phyloP scores from a whole-genome alignment of 2,113 vertebrate genomes.

The Circaetus gallicus region DNA sequence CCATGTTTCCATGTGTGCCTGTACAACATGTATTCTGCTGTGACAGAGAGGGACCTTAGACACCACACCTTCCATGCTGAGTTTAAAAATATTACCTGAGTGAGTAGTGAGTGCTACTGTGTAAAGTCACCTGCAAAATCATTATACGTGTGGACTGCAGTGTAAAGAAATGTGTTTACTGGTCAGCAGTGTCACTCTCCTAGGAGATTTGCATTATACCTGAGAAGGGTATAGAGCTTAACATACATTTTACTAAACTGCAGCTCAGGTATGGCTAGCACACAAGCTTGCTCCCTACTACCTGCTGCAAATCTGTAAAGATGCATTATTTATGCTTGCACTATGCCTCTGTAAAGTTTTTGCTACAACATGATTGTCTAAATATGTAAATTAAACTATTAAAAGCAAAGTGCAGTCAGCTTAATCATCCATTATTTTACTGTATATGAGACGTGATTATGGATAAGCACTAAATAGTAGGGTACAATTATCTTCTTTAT shows the following conservation, averaged over 20 bases:
- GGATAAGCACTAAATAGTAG: not conserved
- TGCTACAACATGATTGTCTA: not conserved
- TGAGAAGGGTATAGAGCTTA: not conserved
- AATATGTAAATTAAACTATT: not conserved
- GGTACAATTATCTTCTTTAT: not conserved
- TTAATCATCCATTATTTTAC: not conserved
- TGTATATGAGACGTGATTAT: not conserved
- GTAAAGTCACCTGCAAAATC: not conserved
- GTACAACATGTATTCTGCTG: accelerated
- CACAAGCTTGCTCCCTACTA: accelerated
- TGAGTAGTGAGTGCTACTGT: not conserved
- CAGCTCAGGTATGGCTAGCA: not conserved
- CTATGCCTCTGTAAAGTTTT: not conserved
- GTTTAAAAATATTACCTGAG: not conserved
- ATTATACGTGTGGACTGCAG: not conserved
- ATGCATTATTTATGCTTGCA: not conserved
- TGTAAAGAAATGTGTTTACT: not conserved
- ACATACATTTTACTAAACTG: accelerated
- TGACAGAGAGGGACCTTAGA: not conserved
- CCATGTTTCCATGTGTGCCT: not conserved
- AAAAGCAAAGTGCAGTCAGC: not conserved
- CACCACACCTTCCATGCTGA: not conserved
- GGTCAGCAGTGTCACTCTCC: not conserved
- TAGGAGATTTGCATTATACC: too few relatives aligned
- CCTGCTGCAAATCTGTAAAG: not conserved